Percentiles rank a stretch among this genome's conserved stretches.
Conservation (phyloP, 2,888 invertebrate species). For the Serripes groenlandicus region DNA sequence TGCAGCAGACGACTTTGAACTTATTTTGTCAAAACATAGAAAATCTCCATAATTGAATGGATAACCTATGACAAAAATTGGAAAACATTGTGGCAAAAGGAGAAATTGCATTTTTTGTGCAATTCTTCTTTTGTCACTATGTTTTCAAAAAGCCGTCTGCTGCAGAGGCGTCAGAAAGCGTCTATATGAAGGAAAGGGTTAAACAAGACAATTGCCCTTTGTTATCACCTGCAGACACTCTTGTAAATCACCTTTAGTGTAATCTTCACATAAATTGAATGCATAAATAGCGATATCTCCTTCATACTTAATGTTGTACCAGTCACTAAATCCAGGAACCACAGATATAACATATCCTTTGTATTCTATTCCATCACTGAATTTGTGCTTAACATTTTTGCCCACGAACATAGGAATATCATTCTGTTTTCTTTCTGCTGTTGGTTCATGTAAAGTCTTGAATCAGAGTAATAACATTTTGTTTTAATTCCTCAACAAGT, state of each 20-base stretch:
- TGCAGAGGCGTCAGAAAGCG: too few species aligned
- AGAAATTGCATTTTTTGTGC: too few species aligned
- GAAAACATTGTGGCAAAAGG: too few species aligned
- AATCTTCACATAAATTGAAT: conserved; percentile 35
- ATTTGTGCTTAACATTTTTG: not conserved
- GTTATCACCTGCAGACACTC: too few species aligned
- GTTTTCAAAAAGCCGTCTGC: too few species aligned
- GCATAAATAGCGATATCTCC: conserved; percentile 32
- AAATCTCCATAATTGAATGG: too few species aligned
- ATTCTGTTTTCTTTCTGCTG: not conserved
- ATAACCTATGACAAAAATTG: too few species aligned
- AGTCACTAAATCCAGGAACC: conserved; percentile 1
- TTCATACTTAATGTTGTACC: conserved; percentile 11
- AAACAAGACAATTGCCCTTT: too few species aligned
- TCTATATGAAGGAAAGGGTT: too few species aligned
- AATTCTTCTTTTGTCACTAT: too few species aligned
- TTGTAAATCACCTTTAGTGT: conserved; percentile 39
- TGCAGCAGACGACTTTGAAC: too few species aligned
- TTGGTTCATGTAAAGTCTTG: not conserved
- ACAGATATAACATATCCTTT: not conserved
- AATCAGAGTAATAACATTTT: conserved; percentile 20
- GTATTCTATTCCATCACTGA: not conserved
- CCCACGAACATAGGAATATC: conserved; percentile 39
- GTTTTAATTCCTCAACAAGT: conserved; percentile 26
- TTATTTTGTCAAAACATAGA: too few species aligned